These are phyloP conservation scores for Argynnis bischoffii DNA, from an alignment of 2,888 invertebrate genomes.

Conservation along the genomic window DNA sequence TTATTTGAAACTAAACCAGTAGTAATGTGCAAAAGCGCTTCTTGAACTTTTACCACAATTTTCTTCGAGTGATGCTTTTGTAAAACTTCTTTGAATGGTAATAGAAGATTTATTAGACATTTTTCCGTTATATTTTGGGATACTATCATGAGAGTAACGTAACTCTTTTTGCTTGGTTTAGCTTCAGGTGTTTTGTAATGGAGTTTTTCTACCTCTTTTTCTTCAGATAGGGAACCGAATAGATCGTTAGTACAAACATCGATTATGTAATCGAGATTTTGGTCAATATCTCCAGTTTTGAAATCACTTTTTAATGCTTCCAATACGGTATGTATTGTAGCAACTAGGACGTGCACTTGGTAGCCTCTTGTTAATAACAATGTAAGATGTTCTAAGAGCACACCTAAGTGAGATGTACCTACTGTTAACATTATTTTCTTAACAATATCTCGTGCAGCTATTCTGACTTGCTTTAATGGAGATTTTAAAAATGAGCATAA, in stretches of 20 bases:
- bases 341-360: slow-evolving; percentile 96
- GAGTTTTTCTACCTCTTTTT: slow-evolving; percentile 94
- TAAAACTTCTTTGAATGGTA: slow-evolving; percentile 92
- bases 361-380: slow-evolving; percentile 92
- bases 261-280: slow-evolving; percentile 88
- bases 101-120: slow-evolving; percentile 88
- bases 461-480: slow-evolving; percentile 92
- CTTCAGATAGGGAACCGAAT: slow-evolving; percentile 93
- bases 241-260: slow-evolving; percentile 94
- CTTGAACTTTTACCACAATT: slow-evolving; percentile 89
- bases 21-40: slow-evolving; percentile 89
- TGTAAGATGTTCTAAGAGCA: slow-evolving; percentile 91
- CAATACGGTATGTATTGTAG: slow-evolving; percentile 92
- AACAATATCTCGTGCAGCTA: slow-evolving; percentile 94
- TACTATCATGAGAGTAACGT: slow-evolving; percentile 90
- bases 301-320: slow-evolving; percentile 87
- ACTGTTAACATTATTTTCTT: slow-evolving; percentile 93
- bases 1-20: slow-evolving; percentile 92
- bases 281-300: slow-evolving; percentile 89
- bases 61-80: slow-evolving; percentile 90
- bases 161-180: slow-evolving; percentile 91
- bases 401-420: slow-evolving; percentile 90
- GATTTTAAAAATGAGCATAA: slow-evolving; percentile 95
- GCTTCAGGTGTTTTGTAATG: slow-evolving; percentile 91
- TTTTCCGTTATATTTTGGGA: slow-evolving; percentile 90